Percentiles rank a stretch among this genome's conserved stretches.
Evolutionary conservation across 2,113 vertebrate species (phyloP).

Genomic region (Cyprinodon tularosa): DNA sequence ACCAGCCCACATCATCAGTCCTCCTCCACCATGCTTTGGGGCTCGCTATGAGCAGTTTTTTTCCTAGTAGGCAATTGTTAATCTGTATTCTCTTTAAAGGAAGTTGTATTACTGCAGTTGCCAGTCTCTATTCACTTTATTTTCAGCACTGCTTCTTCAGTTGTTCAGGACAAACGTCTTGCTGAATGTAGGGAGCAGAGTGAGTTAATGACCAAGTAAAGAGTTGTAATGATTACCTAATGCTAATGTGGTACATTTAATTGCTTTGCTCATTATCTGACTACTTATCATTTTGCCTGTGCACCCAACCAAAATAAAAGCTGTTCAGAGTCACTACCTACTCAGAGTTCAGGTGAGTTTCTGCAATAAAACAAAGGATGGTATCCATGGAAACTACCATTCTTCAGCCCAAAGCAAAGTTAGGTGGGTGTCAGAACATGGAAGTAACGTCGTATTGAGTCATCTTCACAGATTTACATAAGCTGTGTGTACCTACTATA

Average conservation of each 20-base stretch:
- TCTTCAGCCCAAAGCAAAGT: background rate
- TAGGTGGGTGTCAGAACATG: constrained; percentile 2
- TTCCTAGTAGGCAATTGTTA: too few relatives aligned
- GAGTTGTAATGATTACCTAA: background rate
- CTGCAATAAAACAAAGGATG: background rate
- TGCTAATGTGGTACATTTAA: background rate
- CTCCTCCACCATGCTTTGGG: too few relatives aligned
- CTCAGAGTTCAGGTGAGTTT: constrained; percentile 2
- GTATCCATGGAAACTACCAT: constrained; percentile 18
- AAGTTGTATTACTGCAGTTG: too few relatives aligned
- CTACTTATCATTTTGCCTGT: background rate
- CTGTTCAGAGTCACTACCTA: background rate
- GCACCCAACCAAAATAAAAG: background rate
- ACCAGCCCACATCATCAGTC: too few relatives aligned
- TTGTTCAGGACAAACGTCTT: background rate
- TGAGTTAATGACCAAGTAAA: background rate
- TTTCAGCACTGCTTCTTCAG: background rate
- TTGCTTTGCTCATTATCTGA: background rate
- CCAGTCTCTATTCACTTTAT: too few relatives aligned
- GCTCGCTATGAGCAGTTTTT: too few relatives aligned
- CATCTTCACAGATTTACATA: background rate
- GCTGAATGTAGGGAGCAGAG: background rate
- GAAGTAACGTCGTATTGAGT: background rate
- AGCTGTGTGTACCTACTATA: background rate
- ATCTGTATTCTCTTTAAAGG: too few relatives aligned